Evolutionary conservation across 2,888 invertebrate genomes (phyloP).

Genomic region (Rotaria socialis): DNA sequence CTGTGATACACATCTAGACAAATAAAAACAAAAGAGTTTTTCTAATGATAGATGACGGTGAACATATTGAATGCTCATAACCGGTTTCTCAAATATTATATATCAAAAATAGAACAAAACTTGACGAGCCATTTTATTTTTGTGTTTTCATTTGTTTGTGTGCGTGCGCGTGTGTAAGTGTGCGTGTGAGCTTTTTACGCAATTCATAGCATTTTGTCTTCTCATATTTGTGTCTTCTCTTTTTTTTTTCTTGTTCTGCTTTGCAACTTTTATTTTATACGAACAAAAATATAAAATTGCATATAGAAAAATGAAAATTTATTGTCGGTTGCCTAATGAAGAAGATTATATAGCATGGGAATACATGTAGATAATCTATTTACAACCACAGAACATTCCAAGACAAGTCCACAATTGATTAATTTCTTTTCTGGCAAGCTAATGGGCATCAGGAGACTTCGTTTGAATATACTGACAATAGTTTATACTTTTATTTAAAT

Average conservation of each 20-base stretch:
- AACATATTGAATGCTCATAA: neutral
- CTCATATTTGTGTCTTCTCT: neutral
- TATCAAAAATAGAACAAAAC: no score
- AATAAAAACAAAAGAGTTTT: neutral
- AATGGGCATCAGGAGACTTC: no score
- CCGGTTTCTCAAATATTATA: neutral
- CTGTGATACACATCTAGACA: slow-evolving; percentile 15
- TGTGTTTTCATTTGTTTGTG: neutral
- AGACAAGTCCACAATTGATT: no score
- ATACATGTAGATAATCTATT: no score
- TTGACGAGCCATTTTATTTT: neutral
- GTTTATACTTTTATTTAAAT: no score
- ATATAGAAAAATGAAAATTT: neutral
- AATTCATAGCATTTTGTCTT: neutral
- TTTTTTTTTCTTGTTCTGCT: neutral
- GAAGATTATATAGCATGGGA: no score
- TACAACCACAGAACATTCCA: no score
- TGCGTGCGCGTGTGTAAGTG: neutral
- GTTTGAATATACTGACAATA: no score
- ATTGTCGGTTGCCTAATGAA: no score
- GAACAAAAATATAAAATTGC: neutral
- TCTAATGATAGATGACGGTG: neutral
- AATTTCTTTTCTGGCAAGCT: no score
- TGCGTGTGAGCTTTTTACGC: neutral
- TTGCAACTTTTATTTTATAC: slow-evolving; percentile 13